These are phyloP conservation scores for Columba janthina DNA, from an alignment of 2,113 vertebrate genomes.

Conservation along the genomic window DNA sequence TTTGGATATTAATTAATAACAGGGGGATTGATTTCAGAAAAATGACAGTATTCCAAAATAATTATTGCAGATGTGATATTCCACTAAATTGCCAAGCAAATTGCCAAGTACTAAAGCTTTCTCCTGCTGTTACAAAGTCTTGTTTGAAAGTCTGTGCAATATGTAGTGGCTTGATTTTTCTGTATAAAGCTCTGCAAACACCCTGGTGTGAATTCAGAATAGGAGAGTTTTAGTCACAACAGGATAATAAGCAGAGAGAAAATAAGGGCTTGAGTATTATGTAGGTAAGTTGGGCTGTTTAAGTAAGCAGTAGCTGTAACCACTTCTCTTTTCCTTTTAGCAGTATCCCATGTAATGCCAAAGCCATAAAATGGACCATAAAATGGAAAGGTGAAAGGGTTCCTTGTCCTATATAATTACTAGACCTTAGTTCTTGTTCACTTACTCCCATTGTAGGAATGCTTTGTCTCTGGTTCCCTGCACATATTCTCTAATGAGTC, in stretches of 20 bases:
- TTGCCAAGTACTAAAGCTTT: background rate
- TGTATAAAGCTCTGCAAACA: background rate
- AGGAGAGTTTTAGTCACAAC: background rate
- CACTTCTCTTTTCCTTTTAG: slow-evolving; percentile 31
- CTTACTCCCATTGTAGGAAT: background rate
- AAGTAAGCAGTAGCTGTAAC: slow-evolving; percentile 33
- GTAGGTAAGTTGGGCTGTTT: slow-evolving; percentile 1
- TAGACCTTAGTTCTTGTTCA: slow-evolving; percentile 11
- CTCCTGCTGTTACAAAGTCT: background rate
- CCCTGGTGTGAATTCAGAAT: background rate
- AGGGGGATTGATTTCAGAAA: background rate
- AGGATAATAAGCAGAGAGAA: slow-evolving; percentile 11
- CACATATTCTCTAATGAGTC: slow-evolving; percentile 5
- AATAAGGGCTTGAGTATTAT: slow-evolving; percentile 3
- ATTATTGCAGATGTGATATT: background rate
- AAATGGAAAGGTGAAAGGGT: slow-evolving; percentile 29
- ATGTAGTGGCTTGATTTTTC: background rate
- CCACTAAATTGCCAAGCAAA: background rate
- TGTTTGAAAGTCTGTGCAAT: background rate
- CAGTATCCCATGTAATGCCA: background rate
- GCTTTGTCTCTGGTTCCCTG: background rate
- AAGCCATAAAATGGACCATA: background rate
- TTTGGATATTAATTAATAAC: background rate
- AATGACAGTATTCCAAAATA: background rate
- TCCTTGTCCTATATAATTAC: slow-evolving; percentile 15